Evolutionary conservation across 2,888 invertebrate species (phyloP), one percentile per base, ranked within the genome.

Genomic region (Megamerina dolium): DNA sequence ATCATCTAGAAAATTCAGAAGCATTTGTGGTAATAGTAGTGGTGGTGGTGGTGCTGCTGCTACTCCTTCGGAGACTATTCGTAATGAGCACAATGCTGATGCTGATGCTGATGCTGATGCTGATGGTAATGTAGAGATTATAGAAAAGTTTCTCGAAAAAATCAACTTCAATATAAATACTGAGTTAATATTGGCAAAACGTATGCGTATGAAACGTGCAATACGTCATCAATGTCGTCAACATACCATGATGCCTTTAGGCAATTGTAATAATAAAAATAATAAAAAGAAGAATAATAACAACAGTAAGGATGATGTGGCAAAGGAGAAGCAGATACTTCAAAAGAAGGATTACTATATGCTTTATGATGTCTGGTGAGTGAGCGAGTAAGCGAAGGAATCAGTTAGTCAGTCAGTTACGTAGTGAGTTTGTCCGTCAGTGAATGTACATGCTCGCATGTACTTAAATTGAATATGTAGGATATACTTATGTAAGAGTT

Each of bases 121-220:
- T 14, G 43, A 53, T 41, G 54, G 59, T 48, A 58, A 53, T 45
- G 54, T 56, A 30, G 49, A 56, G 55, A 55, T 64, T 61, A 68
- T 70, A 64, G 66, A 72, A 55, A 57, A 57, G 58, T 67, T 64
- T 58, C 63, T 68, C 48, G 56, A 60, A 58, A 63, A 63, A 57
- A 61, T 71, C 56, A 67, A 72, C 58, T 66, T 71, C 55, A 68
- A 69, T 58, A 65, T 71, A 59, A 70, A 70, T 59, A 68, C 68
- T 38, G 70, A 71, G 53, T 52, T 71, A 57, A 69, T 64, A 53
- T 58, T 72, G 56, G 69, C 66, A 52, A 68, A 65, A 52, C 58
- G 66, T 51, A 50, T 46, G 51, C 49, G 50, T 50, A 43, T 37
- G 31, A 41, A 36, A 34, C 37, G 31, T 21, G 29, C n/a, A n/a